These are phyloP conservation scores for Meloidogyne hapla DNA, from an alignment of 1,140 invertebrate genomes.

Conservation along the genomic window DNA sequence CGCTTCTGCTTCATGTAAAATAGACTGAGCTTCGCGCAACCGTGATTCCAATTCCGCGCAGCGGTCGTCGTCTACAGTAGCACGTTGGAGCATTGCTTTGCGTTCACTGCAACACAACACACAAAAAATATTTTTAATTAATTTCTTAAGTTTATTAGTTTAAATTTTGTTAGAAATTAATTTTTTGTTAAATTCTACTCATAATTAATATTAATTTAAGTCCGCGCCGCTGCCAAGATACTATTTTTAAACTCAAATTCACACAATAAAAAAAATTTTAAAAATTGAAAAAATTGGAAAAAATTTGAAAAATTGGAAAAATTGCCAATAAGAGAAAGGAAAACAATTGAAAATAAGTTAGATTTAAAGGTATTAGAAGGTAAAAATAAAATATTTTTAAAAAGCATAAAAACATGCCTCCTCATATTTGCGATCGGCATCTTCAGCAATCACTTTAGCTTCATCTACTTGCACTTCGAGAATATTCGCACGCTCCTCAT, in stretches of 20 bases:
- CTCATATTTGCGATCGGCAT: constrained; percentile 99
- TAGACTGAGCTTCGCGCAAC: constrained; percentile 61
- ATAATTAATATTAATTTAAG: background rate
- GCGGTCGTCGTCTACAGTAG: constrained; percentile 64
- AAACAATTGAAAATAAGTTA: background rate
- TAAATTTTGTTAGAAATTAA: background rate
- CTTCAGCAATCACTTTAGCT: constrained; percentile 94
- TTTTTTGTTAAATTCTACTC: background rate
- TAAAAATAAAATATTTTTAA: background rate
- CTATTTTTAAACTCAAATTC: background rate
- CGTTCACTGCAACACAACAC: constrained; percentile 56
- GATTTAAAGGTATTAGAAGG: background rate
- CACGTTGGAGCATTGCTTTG: constrained; percentile 62
- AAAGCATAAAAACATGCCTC: constrained; percentile 72
- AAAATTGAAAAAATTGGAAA: too few species aligned
- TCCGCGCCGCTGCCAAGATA: too few species aligned
- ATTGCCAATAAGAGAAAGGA: background rate
- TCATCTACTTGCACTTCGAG: constrained; percentile 91
- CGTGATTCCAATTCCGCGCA: constrained; percentile 61
- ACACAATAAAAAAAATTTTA: background rate
- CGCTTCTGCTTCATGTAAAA: constrained; percentile 63
- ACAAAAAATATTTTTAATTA: background rate
- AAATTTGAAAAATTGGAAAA: background rate
- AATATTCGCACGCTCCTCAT: constrained; percentile 90
- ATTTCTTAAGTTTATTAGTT: too few species aligned